phyloP scores from a whole-genome alignment of 2,888 invertebrate genomes.

The Agrochola lota region DNA sequence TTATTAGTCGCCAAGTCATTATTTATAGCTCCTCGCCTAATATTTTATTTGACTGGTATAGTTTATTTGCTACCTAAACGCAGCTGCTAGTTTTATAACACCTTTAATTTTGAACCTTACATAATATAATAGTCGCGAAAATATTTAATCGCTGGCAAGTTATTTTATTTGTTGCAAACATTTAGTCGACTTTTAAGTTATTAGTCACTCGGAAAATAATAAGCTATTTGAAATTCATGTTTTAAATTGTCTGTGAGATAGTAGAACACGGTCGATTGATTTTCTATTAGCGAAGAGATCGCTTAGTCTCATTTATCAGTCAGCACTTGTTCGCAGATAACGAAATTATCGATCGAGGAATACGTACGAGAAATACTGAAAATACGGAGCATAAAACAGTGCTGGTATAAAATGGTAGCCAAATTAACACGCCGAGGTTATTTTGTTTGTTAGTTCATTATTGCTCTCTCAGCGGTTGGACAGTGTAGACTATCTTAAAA shows the following conservation, averaged over 20 bases:
- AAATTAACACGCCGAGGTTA: background rate
- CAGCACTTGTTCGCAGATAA: background rate
- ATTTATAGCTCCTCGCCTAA: too few species aligned
- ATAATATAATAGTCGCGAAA: too few species aligned
- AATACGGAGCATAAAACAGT: background rate
- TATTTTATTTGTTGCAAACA: too few species aligned
- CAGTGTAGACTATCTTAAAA: too few species aligned
- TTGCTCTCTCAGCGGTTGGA: background rate
- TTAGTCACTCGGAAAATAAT: too few species aligned
- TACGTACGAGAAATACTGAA: background rate
- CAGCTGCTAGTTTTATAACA: too few species aligned
- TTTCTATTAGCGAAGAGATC: constrained; percentile 21
- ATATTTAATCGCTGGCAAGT: too few species aligned
- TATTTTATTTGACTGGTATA: too few species aligned
- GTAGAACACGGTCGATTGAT: background rate
- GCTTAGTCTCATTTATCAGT: constrained; percentile 14
- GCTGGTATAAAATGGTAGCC: constrained; percentile 1
- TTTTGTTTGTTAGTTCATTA: background rate
- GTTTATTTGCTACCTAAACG: too few species aligned
- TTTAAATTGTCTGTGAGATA: constrained; percentile 3
- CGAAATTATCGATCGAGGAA: constrained; percentile 26
- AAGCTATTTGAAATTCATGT: constrained; percentile 16
- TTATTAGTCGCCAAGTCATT: too few species aligned
- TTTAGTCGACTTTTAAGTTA: too few species aligned
- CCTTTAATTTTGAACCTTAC: too few species aligned